phyloP scores from a whole-genome alignment of 2,113 vertebrate genomes.

The Sinocyclocheilus grahami region DNA sequence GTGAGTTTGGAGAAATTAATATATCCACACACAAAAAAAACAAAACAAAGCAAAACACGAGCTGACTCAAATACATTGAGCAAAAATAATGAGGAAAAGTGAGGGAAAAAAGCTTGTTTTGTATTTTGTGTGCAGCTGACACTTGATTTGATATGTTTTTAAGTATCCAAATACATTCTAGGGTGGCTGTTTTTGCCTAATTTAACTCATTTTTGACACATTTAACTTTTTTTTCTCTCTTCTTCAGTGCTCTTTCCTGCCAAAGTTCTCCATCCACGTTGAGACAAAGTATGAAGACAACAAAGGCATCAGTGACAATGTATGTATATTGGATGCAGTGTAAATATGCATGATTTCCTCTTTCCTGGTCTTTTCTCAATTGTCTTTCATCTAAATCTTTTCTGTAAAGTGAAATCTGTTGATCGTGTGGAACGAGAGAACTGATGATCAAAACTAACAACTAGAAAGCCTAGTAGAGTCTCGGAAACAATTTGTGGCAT shows the following conservation, averaged over 20 bases:
- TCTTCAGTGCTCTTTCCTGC: constrained; percentile 87
- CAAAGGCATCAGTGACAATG: constrained; percentile 86
- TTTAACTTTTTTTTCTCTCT: neutral
- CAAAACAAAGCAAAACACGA: neutral
- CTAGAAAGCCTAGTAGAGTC: neutral
- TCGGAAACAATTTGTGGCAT: neutral
- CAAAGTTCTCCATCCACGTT: constrained; percentile 93
- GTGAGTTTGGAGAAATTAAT: neutral
- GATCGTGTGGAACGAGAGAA: neutral
- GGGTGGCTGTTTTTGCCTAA: neutral
- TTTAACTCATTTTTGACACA: neutral
- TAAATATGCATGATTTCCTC: neutral
- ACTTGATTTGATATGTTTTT: neutral
- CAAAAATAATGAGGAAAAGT: neutral
- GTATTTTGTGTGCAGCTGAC: neutral
- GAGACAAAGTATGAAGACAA: constrained; percentile 94
- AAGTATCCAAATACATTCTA: neutral
- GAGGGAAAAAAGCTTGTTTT: neutral
- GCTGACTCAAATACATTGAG: neutral
- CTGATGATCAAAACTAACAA: neutral
- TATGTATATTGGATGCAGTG: constrained; percentile 67
- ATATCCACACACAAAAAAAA: neutral
- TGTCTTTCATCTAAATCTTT: neutral
- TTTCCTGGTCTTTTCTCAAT: neutral
- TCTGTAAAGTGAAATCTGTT: neutral